Percentiles rank a stretch among this genome's conserved stretches.
phyloP scores from a whole-genome alignment of 2,113 vertebrate genomes.

The Taxidea taxus region DNA sequence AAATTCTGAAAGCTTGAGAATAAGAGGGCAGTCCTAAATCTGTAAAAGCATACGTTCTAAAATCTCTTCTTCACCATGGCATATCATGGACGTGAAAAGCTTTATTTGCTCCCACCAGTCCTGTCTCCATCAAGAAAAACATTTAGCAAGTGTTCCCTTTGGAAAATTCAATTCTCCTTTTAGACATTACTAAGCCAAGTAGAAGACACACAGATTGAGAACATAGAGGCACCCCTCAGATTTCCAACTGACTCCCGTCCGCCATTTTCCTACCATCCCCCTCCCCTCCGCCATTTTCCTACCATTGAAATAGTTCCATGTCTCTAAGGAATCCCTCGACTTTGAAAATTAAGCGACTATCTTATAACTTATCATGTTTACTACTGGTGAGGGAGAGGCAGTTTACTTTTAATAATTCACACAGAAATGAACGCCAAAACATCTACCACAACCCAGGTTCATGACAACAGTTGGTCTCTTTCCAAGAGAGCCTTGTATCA shows the following conservation, averaged over 20 bases:
- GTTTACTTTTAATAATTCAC: neutral
- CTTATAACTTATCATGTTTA: neutral
- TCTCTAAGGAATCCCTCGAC: neutral
- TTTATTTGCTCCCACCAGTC: neutral
- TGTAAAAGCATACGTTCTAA: neutral
- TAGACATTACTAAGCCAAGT: neutral
- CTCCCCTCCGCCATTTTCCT: neutral
- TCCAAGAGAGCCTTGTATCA: neutral
- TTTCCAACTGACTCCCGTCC: rapidly evolving
- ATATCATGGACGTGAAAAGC: neutral
- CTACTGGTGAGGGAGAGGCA: neutral
- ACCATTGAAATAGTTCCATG: neutral
- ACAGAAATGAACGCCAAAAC: neutral
- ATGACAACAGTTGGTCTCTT: neutral
- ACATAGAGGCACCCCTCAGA: neutral
- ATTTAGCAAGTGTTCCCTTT: neutral
- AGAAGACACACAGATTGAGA: neutral
- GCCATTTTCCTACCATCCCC: neutral
- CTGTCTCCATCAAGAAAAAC: neutral
- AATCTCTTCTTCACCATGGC: neutral
- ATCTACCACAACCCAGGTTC: neutral
- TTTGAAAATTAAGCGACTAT: neutral
- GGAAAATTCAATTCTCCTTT: neutral
- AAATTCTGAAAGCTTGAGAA: neutral
- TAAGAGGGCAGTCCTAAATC: neutral